These are phyloP conservation scores for Scaptomyza montana DNA, from an alignment of 1,140 invertebrate species.

Conservation along the genomic window DNA sequence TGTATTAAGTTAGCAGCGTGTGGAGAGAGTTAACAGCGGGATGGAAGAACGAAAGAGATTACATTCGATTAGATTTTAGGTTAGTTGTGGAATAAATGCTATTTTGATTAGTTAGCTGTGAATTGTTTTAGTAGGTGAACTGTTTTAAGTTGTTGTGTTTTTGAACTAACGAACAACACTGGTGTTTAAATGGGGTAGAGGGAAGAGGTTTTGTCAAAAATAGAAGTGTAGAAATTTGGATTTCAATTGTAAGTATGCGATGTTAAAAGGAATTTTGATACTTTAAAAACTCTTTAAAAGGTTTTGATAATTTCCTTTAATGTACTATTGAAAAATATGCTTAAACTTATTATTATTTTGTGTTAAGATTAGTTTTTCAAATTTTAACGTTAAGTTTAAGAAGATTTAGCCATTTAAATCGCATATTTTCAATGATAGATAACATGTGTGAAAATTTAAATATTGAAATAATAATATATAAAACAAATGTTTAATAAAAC, in stretches of 20 bases:
- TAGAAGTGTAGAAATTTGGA: neutral
- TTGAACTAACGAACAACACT: slow-evolving; percentile 50
- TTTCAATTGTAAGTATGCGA: slow-evolving; percentile 13
- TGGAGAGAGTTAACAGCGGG: neutral
- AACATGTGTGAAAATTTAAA: slow-evolving; percentile 11
- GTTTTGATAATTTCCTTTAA: too few relatives aligned
- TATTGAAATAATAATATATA: slow-evolving; percentile 10
- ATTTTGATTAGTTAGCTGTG: slow-evolving; percentile 13
- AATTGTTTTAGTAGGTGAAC: slow-evolving; percentile 12
- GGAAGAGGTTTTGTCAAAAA: neutral
- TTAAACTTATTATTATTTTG: too few relatives aligned
- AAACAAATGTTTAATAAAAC: slow-evolving; percentile 6
- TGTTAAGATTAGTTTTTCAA: too few relatives aligned
- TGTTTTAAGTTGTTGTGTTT: slow-evolving; percentile 7
- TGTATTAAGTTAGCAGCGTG: slow-evolving; percentile 5
- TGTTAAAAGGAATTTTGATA: slow-evolving; percentile 2
- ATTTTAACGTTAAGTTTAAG: too few relatives aligned
- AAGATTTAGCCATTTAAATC: neutral
- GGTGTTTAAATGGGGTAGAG: neutral
- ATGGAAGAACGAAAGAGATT: slow-evolving; percentile 25
- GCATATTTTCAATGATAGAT: slow-evolving; percentile 20
- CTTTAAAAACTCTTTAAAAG: too few relatives aligned
- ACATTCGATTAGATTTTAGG: slow-evolving; percentile 35
- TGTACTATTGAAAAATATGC: too few relatives aligned
- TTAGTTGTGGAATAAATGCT: slow-evolving; percentile 19